These are phyloP conservation scores for Synergus itoensis DNA, from an alignment of 2,888 invertebrate species.

Conservation along the genomic window DNA sequence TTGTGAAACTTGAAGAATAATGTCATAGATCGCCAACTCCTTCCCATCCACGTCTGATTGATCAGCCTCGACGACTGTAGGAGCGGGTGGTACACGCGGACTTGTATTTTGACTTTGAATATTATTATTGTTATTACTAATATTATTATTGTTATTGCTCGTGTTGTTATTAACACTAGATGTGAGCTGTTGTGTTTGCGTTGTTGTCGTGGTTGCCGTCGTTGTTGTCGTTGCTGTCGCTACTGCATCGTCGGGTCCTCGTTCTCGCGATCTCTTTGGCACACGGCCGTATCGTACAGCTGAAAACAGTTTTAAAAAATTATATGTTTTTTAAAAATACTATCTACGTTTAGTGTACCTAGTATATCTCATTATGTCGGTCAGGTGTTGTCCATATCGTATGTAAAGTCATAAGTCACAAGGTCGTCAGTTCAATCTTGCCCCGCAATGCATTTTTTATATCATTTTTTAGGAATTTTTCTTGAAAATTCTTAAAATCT, in stretches of 20 bases:
- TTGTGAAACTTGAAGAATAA: slow-evolving; percentile 88
- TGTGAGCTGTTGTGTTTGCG: slow-evolving; percentile 65
- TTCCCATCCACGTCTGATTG: slow-evolving; percentile 79
- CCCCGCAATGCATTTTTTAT: no score
- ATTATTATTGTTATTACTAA: slow-evolving; percentile 70
- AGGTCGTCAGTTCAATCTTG: no score
- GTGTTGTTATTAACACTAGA: slow-evolving; percentile 67
- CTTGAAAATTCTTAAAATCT: no score
- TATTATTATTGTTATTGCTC: slow-evolving; percentile 78
- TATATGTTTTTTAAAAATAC: no score
- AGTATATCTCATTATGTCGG: no score
- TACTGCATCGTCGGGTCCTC: slow-evolving; percentile 81
- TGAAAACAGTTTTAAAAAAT: slow-evolving; percentile 70
- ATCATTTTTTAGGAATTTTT: no score
- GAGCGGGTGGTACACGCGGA: slow-evolving; percentile 71
- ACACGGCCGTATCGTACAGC: slow-evolving; percentile 98
- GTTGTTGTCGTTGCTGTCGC: slow-evolving; percentile 77
- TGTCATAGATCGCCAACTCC: slow-evolving; percentile 87
- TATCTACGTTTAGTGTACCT: no score
- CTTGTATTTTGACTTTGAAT: slow-evolving; percentile 63
- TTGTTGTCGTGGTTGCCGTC: slow-evolving; percentile 60
- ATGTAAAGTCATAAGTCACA: no score
- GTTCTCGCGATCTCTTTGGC: slow-evolving; percentile 94
- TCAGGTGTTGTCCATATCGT: no score
- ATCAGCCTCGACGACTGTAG: slow-evolving; percentile 77